phyloP scores from a whole-genome alignment of 1,140 invertebrate genomes.

The Spodoptera frugiperda region DNA sequence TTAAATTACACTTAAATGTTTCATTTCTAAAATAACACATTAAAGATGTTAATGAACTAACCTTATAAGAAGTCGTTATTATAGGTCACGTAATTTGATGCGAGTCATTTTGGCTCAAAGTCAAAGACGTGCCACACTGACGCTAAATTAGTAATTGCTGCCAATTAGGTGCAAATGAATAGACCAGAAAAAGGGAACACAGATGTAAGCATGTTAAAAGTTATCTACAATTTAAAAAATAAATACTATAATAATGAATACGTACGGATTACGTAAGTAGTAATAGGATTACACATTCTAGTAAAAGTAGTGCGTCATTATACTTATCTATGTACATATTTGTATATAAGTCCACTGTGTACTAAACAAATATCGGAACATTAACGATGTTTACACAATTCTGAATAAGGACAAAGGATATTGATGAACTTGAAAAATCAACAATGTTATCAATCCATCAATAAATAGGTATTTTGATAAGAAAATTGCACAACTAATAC shows the following conservation, averaged over 20 bases:
- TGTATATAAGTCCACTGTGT: slow-evolving; percentile 53
- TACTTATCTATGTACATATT: slow-evolving; percentile 21
- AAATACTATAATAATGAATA: no score
- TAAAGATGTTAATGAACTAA: slow-evolving; percentile 41
- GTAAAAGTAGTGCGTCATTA: slow-evolving; percentile 51
- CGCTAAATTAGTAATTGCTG: no score
- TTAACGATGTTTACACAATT: slow-evolving; percentile 47
- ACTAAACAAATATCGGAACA: slow-evolving; percentile 48
- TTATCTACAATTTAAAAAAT: slow-evolving; percentile 13
- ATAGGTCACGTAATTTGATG: background rate
- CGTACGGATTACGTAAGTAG: no score
- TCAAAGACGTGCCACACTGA: no score
- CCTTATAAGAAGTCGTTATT: slow-evolving; percentile 21
- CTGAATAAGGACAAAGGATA: slow-evolving; percentile 53
- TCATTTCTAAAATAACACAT: slow-evolving; percentile 42
- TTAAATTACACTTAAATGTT: slow-evolving; percentile 34
- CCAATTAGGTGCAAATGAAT: no score
- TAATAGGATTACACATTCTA: slow-evolving; percentile 28
- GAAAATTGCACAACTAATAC: slow-evolving; percentile 72
- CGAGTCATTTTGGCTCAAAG: no score
- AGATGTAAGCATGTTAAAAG: no score
- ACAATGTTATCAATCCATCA: slow-evolving; percentile 52
- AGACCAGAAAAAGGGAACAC: no score
- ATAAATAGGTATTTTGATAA: slow-evolving; percentile 59
- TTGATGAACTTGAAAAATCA: slow-evolving; percentile 62